Evolutionary conservation across 2,888 invertebrate species (phyloP).

Genomic region (Glomeris marginata): DNA sequence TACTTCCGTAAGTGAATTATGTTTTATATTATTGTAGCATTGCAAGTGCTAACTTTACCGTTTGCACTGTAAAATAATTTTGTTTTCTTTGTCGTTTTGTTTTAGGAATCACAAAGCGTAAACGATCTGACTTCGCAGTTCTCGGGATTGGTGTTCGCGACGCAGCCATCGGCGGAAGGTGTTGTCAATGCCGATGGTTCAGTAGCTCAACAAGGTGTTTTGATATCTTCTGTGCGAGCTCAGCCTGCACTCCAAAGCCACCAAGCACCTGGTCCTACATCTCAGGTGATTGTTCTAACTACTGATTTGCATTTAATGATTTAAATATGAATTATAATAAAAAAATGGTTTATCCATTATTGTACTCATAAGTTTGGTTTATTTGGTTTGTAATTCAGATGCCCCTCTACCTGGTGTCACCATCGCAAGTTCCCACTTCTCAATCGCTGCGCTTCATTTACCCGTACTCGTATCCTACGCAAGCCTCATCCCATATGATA

Average conservation of each 20-base stretch:
- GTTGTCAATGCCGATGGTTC: constrained; percentile 9
- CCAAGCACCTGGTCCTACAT: constrained; percentile 9
- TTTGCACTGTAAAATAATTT: no score
- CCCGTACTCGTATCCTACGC: constrained; percentile 5
- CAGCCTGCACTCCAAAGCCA: background rate
- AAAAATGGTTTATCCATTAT: no score
- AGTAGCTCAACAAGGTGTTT: constrained; percentile 6
- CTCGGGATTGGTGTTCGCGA: constrained; percentile 5
- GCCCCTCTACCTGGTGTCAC: constrained; percentile 13
- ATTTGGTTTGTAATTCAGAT: constrained; percentile 5
- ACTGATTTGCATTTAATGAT: no score
- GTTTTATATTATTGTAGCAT: no score
- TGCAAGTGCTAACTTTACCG: no score
- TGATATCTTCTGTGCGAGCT: constrained; percentile 8
- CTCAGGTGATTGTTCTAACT: constrained; percentile 12
- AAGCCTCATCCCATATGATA: background rate
- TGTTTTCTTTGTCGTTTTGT: no score
- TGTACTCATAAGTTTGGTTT: background rate
- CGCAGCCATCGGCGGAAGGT: constrained; percentile 5
- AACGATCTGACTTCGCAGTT: constrained; percentile 5
- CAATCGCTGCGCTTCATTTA: constrained; percentile 9
- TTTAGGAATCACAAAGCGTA: background rate
- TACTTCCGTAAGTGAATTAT: constrained; percentile 7
- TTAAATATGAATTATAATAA: no score
- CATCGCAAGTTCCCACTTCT: constrained; percentile 6